Percentiles rank a stretch among this genome's conserved stretches.
phyloP scores from a whole-genome alignment of 2,797 vertebrate genomes.

The Uromys caudimaculatus region DNA sequence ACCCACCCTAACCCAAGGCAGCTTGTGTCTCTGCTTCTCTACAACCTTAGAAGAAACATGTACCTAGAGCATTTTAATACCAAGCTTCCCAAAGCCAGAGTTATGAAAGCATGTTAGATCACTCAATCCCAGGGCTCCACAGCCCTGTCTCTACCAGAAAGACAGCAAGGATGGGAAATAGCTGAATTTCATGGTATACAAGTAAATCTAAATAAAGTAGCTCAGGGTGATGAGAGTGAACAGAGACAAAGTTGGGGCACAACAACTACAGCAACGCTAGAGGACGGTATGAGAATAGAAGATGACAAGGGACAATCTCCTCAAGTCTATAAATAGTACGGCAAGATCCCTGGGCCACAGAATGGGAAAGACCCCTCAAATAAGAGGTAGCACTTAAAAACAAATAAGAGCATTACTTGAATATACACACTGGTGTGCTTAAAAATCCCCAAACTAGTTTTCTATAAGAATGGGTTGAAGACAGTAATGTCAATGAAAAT shows the following conservation, averaged over 20 bases:
- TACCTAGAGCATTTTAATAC: background rate
- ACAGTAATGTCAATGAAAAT: background rate
- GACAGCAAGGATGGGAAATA: background rate
- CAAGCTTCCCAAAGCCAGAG: background rate
- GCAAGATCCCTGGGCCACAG: background rate
- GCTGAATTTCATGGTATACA: background rate
- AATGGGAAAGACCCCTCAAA: background rate
- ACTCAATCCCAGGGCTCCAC: background rate
- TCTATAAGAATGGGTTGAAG: background rate
- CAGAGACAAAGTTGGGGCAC: background rate
- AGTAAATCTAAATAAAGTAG: background rate
- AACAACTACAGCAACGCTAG: background rate
- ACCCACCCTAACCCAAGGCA: background rate
- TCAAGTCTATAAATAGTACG: background rate
- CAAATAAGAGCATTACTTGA: background rate
- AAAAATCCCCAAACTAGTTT: background rate
- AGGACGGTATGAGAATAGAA: background rate
- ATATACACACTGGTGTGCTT: background rate
- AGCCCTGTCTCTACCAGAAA: background rate
- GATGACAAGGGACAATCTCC: background rate
- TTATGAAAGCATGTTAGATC: background rate
- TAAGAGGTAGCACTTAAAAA: background rate
- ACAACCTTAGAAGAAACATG: background rate
- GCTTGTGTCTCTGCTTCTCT: background rate
- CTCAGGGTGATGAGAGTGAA: accelerated